Evolutionary conservation across 2,113 vertebrate genomes (phyloP).

Genomic region (Atrichornis clamosus): DNA sequence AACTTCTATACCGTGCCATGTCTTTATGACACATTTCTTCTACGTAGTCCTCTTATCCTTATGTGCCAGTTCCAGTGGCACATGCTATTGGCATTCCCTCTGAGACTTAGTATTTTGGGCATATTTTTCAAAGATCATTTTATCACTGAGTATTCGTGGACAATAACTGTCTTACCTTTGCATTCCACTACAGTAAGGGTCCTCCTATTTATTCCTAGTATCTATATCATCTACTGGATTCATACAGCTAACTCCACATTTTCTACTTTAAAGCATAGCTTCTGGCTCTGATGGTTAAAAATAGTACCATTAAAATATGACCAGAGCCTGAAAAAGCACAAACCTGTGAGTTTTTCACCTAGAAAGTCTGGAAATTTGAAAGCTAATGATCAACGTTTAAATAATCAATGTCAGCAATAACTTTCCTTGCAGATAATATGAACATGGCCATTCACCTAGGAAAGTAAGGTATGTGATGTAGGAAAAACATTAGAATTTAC

Average conservation of each 20-base stretch:
- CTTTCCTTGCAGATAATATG: background rate
- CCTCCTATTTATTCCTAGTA: background rate
- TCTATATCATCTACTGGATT: background rate
- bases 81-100: background rate
- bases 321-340: background rate
- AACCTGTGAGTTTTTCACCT: background rate
- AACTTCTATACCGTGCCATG: background rate
- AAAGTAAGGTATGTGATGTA: background rate
- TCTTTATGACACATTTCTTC: constrained; percentile 38
- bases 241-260: background rate
- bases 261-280: background rate
- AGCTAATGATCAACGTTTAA: background rate
- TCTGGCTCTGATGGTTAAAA: background rate
- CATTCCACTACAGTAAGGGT: background rate
- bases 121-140: background rate
- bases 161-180: background rate
- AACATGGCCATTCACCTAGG: background rate
- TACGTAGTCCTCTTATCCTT: background rate
- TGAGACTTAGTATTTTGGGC: background rate
- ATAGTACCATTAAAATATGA: background rate
- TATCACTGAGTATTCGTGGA: background rate
- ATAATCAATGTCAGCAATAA: background rate
- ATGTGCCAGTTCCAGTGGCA: background rate
- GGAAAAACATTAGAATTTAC: background rate
- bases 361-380: background rate